Conservation (phyloP, 2,888 invertebrate genomes). For the Eilema caniola region DNA sequence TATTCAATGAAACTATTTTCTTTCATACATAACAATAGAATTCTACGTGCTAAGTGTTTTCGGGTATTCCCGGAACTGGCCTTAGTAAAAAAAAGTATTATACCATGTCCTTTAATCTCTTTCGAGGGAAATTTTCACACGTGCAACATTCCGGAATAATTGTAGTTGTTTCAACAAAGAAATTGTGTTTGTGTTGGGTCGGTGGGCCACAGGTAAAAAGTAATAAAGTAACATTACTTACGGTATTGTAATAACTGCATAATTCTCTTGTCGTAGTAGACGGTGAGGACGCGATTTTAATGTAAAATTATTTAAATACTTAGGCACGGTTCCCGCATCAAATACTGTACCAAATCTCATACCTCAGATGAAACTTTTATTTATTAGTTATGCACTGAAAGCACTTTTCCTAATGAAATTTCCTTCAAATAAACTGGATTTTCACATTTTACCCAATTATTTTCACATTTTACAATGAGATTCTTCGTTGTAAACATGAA, state of each 20-base stretch:
- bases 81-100: constrained; percentile 1
- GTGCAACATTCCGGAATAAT: background rate
- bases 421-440: background rate
- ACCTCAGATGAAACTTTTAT: background rate
- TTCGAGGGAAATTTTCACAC: background rate
- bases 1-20: background rate
- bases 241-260: constrained; percentile 1
- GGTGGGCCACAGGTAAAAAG: constrained; percentile 1
- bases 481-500: no score
- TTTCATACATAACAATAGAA: background rate
- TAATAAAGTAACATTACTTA: background rate
- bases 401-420: background rate
- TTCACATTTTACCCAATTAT: background rate
- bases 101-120: background rate
- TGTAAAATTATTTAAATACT: no score
- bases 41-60: background rate
- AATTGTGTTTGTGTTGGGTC: background rate
- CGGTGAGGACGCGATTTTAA: background rate
- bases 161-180: background rate
- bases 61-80: background rate
- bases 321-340: background rate
- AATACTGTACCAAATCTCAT: background rate
- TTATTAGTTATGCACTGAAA: background rate
- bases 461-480: background rate
- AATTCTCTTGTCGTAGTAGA: background rate